These are phyloP conservation scores for Parasteatoda lunata DNA, from an alignment of 2,888 invertebrate species.

Conservation along the genomic window DNA sequence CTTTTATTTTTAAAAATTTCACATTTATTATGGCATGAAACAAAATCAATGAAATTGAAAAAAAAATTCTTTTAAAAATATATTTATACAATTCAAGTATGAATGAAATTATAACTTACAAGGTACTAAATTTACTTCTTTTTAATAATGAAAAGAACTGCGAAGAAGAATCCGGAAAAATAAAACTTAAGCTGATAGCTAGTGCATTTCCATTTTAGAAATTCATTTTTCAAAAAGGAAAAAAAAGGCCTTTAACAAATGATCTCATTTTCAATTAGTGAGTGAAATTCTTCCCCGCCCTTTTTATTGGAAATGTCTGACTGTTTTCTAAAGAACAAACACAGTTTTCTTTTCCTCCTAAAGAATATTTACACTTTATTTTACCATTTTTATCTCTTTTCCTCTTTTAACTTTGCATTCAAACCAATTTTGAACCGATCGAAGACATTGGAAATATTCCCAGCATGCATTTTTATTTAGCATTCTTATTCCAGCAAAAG, in stretches of 20 bases:
- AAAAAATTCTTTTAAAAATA: no score
- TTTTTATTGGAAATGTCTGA: slow-evolving; percentile 19
- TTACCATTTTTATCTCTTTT: not conserved
- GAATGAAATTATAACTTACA: not conserved
- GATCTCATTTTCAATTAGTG: slow-evolving; percentile 51
- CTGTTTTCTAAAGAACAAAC: slow-evolving; percentile 24
- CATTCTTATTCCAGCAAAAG: not conserved
- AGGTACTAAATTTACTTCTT: not conserved
- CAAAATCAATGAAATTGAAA: no score
- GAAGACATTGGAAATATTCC: not conserved
- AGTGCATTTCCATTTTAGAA: not conserved
- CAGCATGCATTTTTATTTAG: slow-evolving; percentile 1
- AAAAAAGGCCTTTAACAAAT: slow-evolving; percentile 40
- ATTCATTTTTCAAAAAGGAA: slow-evolving; percentile 7
- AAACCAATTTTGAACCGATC: not conserved
- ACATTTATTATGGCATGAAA: no score
- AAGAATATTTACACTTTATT: slow-evolving; percentile 33
- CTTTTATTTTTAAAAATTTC: no score
- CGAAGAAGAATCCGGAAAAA: slow-evolving; percentile 22
- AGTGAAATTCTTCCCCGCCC: slow-evolving; percentile 3
- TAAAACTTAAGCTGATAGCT: not conserved
- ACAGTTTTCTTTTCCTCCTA: slow-evolving; percentile 15
- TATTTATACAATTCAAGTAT: not conserved
- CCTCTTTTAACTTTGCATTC: not conserved
- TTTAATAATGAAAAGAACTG: not conserved